Conservation (phyloP, 2,888 invertebrate species). For the Ectropis crepuscularia region DNA sequence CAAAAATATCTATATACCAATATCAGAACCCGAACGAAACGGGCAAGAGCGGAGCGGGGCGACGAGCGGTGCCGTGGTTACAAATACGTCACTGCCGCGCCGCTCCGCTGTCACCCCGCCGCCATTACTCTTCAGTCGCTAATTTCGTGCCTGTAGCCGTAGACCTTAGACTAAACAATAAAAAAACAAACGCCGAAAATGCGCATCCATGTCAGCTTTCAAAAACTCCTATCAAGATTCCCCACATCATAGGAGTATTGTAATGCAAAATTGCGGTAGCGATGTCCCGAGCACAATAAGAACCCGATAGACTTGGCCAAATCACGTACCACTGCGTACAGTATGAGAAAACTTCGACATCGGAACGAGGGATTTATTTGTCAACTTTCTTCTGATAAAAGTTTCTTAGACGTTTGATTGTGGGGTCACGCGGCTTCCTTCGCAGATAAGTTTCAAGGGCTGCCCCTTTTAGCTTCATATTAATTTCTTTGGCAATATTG, state of each 20-base stretch:
- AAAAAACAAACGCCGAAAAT: slow-evolving; percentile 1
- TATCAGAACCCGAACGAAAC: too few species aligned
- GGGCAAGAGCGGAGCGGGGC: too few species aligned
- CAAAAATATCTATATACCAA: too few species aligned
- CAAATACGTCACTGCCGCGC: too few species aligned
- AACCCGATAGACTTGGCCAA: slow-evolving; percentile 50
- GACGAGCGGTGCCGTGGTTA: too few species aligned
- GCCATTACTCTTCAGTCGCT: too few species aligned
- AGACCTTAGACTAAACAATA: not conserved
- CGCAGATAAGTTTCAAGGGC: slow-evolving; percentile 51
- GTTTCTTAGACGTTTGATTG: slow-evolving; percentile 81
- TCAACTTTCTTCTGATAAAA: slow-evolving; percentile 81
- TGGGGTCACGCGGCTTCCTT: slow-evolving; percentile 67
- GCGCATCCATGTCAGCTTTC: slow-evolving; percentile 12
- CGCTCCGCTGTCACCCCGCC: too few species aligned
- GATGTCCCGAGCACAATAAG: slow-evolving; percentile 46
- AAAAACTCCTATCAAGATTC: slow-evolving; percentile 30
- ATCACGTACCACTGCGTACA: slow-evolving; percentile 62
- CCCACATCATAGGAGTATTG: slow-evolving; percentile 33
- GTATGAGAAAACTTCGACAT: slow-evolving; percentile 74
- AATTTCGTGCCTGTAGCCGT: not conserved
- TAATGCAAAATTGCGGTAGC: slow-evolving; percentile 32
- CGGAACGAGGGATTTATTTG: slow-evolving; percentile 76
- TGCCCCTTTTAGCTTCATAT: slow-evolving; percentile 35
- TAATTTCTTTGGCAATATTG: slow-evolving; percentile 32